Percentiles rank a stretch among this genome's conserved stretches.
Evolutionary conservation across 2,113 vertebrate species (phyloP).

Genomic region (Marmota monax): DNA sequence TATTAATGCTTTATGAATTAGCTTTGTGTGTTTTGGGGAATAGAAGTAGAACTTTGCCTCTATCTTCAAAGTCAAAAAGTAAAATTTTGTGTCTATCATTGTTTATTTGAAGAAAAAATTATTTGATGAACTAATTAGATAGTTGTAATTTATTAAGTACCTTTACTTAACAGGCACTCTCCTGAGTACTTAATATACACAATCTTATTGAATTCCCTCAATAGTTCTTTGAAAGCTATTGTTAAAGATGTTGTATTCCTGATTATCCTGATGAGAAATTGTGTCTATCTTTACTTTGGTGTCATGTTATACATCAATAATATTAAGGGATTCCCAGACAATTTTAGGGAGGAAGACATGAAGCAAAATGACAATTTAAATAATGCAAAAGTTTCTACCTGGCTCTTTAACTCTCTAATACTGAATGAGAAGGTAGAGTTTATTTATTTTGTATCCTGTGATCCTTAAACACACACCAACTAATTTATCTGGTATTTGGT

Average conservation of each 20-base stretch:
- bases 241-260: not conserved
- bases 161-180: too few species aligned
- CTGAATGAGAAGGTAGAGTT: not conserved
- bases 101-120: conserved; percentile 19
- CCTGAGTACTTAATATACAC: too few species aligned
- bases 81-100: not conserved
- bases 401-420: not conserved
- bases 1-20: not conserved
- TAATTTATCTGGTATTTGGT: not conserved
- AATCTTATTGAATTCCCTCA: not conserved
- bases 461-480: not conserved
- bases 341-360: not conserved
- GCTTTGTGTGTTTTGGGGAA: not conserved
- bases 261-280: not conserved
- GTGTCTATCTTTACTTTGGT: not conserved
- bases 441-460: not conserved
- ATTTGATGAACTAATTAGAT: not conserved
- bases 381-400: not conserved
- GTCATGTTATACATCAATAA: not conserved
- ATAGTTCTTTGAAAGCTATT: not conserved
- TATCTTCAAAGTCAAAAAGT: not conserved
- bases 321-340: not conserved
- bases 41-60: not conserved
- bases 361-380: conserved; percentile 33
- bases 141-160: not conserved